Evolutionary conservation across 2,113 vertebrate species (phyloP).

Genomic region (Amia ocellicauda): DNA sequence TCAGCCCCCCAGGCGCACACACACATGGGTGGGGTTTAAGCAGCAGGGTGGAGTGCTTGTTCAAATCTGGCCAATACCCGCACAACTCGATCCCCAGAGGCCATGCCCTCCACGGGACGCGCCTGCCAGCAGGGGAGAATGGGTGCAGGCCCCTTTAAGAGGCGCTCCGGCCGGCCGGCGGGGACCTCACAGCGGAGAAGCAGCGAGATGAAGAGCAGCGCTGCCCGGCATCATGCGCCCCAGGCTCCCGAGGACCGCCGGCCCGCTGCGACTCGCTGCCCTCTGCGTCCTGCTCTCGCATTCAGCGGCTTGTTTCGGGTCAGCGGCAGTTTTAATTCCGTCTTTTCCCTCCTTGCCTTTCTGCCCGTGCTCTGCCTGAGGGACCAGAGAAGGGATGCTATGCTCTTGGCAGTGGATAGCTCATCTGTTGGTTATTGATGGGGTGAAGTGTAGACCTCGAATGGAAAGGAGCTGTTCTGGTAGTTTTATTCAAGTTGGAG

Average conservation of each 20-base stretch:
- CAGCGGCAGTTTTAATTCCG: slow-evolving; percentile 46
- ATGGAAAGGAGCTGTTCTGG: too few species aligned
- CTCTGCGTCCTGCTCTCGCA: slow-evolving; percentile 72
- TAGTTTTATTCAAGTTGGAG: too few species aligned
- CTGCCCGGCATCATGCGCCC: slow-evolving; percentile 80
- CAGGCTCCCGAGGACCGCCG: slow-evolving; percentile 72
- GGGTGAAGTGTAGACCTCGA: background rate
- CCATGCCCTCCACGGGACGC: slow-evolving; percentile 47
- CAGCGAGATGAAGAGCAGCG: slow-evolving; percentile 79
- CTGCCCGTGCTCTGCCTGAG: too few species aligned
- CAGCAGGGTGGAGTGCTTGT: slow-evolving; percentile 40
- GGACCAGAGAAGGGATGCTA: background rate
- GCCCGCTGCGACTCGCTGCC: slow-evolving; percentile 66
- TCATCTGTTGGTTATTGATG: too few species aligned
- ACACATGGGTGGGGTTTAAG: slow-evolving; percentile 44
- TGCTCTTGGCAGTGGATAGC: background rate
- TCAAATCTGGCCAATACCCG: slow-evolving; percentile 43
- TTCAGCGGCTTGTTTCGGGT: slow-evolving; percentile 89
- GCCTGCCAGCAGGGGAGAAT: slow-evolving; percentile 41
- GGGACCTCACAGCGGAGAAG: slow-evolving; percentile 60
- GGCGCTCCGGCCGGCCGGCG: slow-evolving; percentile 50
- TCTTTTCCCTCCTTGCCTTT: background rate
- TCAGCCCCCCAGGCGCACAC: slow-evolving; percentile 8
- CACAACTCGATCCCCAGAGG: slow-evolving; percentile 31
- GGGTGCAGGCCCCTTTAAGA: slow-evolving; percentile 55